phyloP scores from a whole-genome alignment of 2,113 vertebrate species.

The Oxygymnocypris stewartii region DNA sequence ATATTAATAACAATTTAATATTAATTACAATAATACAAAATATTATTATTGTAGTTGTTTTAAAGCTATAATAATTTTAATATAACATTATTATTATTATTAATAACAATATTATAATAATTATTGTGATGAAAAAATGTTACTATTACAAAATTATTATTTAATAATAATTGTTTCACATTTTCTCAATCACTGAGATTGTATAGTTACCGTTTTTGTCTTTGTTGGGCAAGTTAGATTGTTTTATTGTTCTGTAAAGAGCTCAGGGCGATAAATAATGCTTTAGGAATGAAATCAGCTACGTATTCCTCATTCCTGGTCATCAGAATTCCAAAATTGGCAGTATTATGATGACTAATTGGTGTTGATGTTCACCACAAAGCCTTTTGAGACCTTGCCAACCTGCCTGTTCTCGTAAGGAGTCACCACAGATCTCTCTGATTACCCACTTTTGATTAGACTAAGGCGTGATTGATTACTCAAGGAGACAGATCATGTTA shows the following conservation, averaged over 20 bases:
- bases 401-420: not conserved
- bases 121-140: not conserved
- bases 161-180: not conserved
- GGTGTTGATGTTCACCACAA: slow-evolving; percentile 8
- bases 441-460: not conserved
- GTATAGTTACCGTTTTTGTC: not conserved
- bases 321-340: slow-evolving; percentile 22
- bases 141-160: not conserved
- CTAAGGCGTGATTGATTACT: not conserved
- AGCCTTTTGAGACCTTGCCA: slow-evolving; percentile 21
- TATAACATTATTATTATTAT: not conserved
- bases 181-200: not conserved
- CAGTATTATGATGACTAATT: not conserved
- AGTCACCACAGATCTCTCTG: slow-evolving; percentile 4
- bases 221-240: not conserved
- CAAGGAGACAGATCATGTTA: not conserved
- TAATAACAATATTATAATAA: not conserved
- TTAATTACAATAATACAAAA: not conserved
- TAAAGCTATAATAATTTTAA: not conserved
- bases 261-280: not conserved
- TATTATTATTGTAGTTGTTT: not conserved
- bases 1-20: not conserved
- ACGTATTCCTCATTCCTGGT: slow-evolving; percentile 29
- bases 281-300: slow-evolving; percentile 5
- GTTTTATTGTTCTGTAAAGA: not conserved